phyloP scores from a whole-genome alignment of 1,140 invertebrate species.

The Zophobas morio region DNA sequence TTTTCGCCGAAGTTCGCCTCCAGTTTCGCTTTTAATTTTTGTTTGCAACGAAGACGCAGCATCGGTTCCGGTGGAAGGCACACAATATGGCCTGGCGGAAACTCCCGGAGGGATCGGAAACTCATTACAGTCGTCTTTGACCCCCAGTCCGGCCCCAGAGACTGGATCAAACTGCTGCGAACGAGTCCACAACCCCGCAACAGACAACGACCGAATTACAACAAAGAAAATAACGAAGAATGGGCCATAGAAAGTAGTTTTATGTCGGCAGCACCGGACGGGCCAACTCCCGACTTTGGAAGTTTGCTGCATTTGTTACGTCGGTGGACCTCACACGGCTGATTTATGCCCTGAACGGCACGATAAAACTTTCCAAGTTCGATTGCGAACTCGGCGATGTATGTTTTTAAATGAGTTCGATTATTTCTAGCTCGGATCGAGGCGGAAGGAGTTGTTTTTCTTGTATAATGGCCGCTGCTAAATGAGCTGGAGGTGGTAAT shows the following conservation, averaged over 20 bases:
- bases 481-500: conserved; percentile 1
- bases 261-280: conserved; percentile 47
- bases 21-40: conserved; percentile 33
- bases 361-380: conserved; percentile 50
- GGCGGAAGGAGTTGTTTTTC: conserved; percentile 20
- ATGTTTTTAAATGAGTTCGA: conserved; percentile 49
- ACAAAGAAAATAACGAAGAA: conserved; percentile 43
- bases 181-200: conserved; percentile 46
- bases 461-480: conserved; percentile 29
- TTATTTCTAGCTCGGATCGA: conserved; percentile 32
- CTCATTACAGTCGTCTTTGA: conserved; percentile 63
- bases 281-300: conserved; percentile 27
- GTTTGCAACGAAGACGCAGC: neutral
- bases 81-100: conserved; percentile 56
- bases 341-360: conserved; percentile 49
- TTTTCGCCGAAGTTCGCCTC: neutral
- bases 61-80: conserved; percentile 39
- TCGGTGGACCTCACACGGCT: conserved; percentile 52
- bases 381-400: conserved; percentile 44
- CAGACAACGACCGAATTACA: conserved; percentile 29
- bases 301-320: conserved; percentile 55
- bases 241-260: conserved; percentile 42
- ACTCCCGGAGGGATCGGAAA: conserved; percentile 59
- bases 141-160: conserved; percentile 55
- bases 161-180: conserved; percentile 47